These are phyloP conservation scores for Seriola aureovittata DNA, from an alignment of 2,113 vertebrate genomes.

Conservation along the genomic window DNA sequence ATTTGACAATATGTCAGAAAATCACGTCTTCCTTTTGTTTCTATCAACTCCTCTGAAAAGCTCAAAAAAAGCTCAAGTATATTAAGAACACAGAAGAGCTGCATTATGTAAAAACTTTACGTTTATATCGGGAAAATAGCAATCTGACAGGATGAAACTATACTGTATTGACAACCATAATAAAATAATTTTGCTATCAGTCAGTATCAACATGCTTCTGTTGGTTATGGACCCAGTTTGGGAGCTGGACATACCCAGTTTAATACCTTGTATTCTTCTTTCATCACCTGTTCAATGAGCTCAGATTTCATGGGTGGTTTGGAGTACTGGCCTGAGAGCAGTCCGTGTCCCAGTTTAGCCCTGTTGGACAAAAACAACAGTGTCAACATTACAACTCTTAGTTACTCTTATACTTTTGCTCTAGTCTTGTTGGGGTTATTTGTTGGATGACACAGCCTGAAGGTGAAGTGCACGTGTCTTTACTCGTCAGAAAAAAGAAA, in stretches of 20 bases:
- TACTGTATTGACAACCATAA: neutral
- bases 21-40: neutral
- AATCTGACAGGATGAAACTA: neutral
- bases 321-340: slow-evolving; percentile 96
- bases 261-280: slow-evolving; percentile 98
- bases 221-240: slow-evolving; percentile 66
- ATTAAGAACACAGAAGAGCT: slow-evolving; percentile 16
- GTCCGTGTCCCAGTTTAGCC: slow-evolving; percentile 96
- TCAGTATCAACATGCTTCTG: slow-evolving; percentile 54
- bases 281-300: slow-evolving; percentile 99
- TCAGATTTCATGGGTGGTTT: slow-evolving; percentile 98
- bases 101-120: neutral
- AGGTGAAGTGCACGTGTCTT: neutral
- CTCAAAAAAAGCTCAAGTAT: neutral
- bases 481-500: neutral
- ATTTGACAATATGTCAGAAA: slow-evolving; percentile 13
- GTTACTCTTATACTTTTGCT: slow-evolving; percentile 7
- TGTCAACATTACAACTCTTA: neutral
- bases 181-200: neutral
- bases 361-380: slow-evolving; percentile 79
- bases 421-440: neutral
- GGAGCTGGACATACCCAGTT: slow-evolving; percentile 80
- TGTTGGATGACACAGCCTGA: neutral
- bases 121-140: slow-evolving; percentile 17
- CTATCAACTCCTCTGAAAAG: neutral